Evolutionary conservation across 2,888 invertebrate genomes (phyloP).

Genomic region (Amblyteles armatorius): DNA sequence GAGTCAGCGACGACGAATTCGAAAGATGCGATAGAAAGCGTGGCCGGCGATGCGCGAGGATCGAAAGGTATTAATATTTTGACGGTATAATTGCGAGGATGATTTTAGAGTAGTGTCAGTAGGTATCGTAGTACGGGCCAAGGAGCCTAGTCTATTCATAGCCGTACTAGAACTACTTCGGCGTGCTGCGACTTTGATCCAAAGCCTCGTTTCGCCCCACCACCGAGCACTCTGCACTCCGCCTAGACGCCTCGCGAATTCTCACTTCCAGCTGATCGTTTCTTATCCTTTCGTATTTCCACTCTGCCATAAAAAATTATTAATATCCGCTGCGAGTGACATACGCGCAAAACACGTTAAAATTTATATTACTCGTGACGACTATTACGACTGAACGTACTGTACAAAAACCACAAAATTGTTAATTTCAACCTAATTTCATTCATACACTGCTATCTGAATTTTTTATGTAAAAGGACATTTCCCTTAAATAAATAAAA

Average conservation of each 20-base stretch:
- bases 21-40: not conserved
- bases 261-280: slow-evolving; percentile 35
- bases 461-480: too few species aligned
- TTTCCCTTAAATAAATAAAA: too few species aligned
- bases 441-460: too few species aligned
- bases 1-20: not conserved
- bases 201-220: slow-evolving; percentile 77
- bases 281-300: not conserved
- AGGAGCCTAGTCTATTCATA: slow-evolving; percentile 83
- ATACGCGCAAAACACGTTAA: too few species aligned
- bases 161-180: slow-evolving; percentile 83
- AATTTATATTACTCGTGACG: too few species aligned
- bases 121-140: slow-evolving; percentile 74
- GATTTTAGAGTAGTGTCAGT: slow-evolving; percentile 46
- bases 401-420: too few species aligned
- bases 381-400: too few species aligned
- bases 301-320: not conserved
- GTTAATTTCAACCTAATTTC: too few species aligned
- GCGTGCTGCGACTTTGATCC: slow-evolving; percentile 81
- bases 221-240: slow-evolving; percentile 10
- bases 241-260: slow-evolving; percentile 9
- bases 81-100: slow-evolving; percentile 61
- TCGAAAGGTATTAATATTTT: slow-evolving; percentile 27
- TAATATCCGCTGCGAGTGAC: not conserved
- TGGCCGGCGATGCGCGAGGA: not conserved